Base-by-base conservation (phyloP, 2,888 invertebrate species). In the Aromia moschata region DNA sequence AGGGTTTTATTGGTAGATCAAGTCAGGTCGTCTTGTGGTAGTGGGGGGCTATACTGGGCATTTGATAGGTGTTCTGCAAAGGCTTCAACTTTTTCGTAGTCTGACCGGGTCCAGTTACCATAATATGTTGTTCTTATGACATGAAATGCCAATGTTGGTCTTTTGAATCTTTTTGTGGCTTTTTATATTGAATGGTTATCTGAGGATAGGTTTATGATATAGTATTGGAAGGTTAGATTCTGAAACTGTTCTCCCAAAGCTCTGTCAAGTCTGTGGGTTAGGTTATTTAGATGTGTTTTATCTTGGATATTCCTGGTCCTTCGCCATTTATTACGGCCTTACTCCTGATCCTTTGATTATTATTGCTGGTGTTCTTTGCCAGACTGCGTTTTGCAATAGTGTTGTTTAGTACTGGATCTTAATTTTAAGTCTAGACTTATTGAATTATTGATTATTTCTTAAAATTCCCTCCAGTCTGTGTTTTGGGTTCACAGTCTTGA, bases 151-250 rank as follows among this genome's bases (percentile, higher is more conserved):
- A 11, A 4, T n/a, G 25, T 44, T 25, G 20, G 44, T 14, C 44
- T 18, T 44, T 15, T 44, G 18, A 44, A 16, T n/a, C 20, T 44
- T 44, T 44, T 44, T 9, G 44, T 44, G 4, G 44, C 44, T 44
- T 16, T 15, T 20, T 20, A 44, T 10, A 44, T 25, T 9, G 20
- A 44, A 25, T 44, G 18, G 20, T 44, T 20, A 20, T 44, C 44
- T 25, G 2, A 11, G 4, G 20, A 44, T 4, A 44, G 12, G 20
- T 25, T 44, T 11, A 7, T 44, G 10, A 44, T 44, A 44, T 44
- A 44, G 11, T n/a, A 25, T 44, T 44, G 20, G n/a, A 44, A 38
- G 1, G 37, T 20, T 18, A 17, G 38, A 12, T 51, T 51, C 11
- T 9, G 37, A 36, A 12, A 18, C 1, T 20, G n/a, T n/a, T n/a